A percentile compares a stretch with the other conserved stretches of the same genome.
phyloP scores from a whole-genome alignment of 1,140 invertebrate genomes.

The Antheraea mylitta region DNA sequence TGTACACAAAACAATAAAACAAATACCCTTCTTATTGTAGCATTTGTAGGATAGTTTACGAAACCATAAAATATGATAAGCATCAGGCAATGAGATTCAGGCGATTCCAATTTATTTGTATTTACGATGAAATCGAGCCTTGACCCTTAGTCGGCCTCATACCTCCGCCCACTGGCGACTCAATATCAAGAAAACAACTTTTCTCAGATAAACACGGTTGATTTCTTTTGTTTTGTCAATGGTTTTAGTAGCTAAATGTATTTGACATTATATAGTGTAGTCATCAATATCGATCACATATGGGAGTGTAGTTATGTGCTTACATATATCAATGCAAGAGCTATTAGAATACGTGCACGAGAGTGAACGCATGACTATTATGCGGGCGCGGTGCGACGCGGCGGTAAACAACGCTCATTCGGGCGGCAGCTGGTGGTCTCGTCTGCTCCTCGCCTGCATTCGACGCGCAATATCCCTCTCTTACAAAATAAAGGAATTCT shows the following conservation, averaged over 20 bases:
- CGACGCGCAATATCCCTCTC: conserved; percentile 76
- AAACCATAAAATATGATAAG: conserved; percentile 72
- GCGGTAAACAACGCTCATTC: conserved; percentile 57
- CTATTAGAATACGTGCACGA: background rate
- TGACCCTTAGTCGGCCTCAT: conserved; percentile 41
- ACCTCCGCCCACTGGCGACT: conserved; percentile 29
- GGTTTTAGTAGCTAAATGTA: conserved; percentile 18
- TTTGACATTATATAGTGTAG: background rate
- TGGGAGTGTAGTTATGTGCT: background rate
- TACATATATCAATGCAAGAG: conserved; percentile 5
- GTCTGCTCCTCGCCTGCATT: conserved; percentile 64
- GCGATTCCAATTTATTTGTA: conserved; percentile 64
- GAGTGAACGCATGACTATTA: conserved; percentile 17
- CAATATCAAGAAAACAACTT: conserved; percentile 24
- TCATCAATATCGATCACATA: background rate
- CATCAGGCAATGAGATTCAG: conserved; percentile 61
- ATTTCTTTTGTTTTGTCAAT: conserved; percentile 26
- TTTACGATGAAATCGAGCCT: conserved; percentile 64
- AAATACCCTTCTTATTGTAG: conserved; percentile 49
- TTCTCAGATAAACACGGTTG: conserved; percentile 29
- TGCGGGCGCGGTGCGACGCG: conserved; percentile 37
- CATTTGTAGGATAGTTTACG: conserved; percentile 55
- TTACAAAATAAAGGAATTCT: conserved; percentile 71
- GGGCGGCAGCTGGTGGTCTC: conserved; percentile 43
- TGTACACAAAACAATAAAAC: conserved; percentile 18